phyloP scores from a whole-genome alignment of 1,140 invertebrate species.

The Zophobas morio region DNA sequence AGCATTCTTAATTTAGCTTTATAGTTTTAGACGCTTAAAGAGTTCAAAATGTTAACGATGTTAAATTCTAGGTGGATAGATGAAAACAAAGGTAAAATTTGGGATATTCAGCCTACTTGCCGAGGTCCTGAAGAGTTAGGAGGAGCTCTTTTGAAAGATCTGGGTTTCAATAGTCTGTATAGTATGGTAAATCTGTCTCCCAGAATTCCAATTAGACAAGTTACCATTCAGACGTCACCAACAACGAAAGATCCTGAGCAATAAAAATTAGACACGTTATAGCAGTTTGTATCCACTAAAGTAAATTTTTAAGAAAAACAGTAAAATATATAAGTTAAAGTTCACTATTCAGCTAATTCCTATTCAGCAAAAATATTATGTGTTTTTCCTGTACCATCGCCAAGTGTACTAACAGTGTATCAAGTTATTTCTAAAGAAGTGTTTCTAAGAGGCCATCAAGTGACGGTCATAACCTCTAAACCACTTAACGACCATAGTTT shows the following conservation, averaged over 20 bases:
- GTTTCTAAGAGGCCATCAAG: background rate
- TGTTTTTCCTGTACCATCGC: background rate
- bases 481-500: background rate
- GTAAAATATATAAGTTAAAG: too few relatives aligned
- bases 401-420: too few relatives aligned
- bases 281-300: too few relatives aligned
- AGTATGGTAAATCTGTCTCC: constrained; percentile 84
- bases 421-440: background rate
- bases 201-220: constrained; percentile 70
- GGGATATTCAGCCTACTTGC: constrained; percentile 82
- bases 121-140: constrained; percentile 81
- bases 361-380: background rate
- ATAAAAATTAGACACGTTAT: background rate
- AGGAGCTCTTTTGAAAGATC: constrained; percentile 76
- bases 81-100: constrained; percentile 77
- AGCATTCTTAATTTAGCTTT: constrained; percentile 80
- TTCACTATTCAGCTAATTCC: background rate
- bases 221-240: constrained; percentile 20
- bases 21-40: constrained; percentile 68
- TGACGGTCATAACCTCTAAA: background rate
- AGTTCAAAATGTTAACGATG: background rate
- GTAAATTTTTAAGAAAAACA: too few relatives aligned
- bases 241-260: constrained; percentile 14
- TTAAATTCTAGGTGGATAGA: constrained; percentile 76
- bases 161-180: constrained; percentile 86